Percentiles rank a stretch among this genome's conserved stretches.
These are phyloP conservation scores for Anarhynchus alexandrinus DNA, from an alignment of 2,113 vertebrate species.

Conservation along the genomic window DNA sequence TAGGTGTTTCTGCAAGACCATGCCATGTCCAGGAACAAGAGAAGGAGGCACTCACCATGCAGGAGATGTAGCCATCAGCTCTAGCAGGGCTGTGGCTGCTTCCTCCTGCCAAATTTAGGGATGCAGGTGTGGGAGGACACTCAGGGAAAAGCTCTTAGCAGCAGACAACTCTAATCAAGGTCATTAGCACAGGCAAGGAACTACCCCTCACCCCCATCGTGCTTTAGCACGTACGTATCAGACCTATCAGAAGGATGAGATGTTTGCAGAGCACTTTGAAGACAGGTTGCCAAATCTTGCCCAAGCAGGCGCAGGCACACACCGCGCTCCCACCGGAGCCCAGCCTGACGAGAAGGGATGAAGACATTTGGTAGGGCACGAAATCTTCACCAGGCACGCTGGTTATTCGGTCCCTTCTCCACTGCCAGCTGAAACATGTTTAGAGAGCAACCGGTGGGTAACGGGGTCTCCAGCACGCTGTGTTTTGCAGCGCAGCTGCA, in stretches of 20 bases:
- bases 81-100: neutral
- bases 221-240: neutral
- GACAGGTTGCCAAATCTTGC: neutral
- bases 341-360: neutral
- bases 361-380: accelerated
- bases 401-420: neutral
- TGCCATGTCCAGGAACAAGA: neutral
- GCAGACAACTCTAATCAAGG: neutral
- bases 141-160: neutral
- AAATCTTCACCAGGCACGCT: accelerated
- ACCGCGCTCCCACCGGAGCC: neutral
- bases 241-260: neutral
- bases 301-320: neutral
- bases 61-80: neutral
- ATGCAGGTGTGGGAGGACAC: neutral
- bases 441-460: neutral
- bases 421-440: neutral
- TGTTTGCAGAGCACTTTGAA: neutral
- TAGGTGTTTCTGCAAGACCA: neutral
- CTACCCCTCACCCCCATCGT: neutral
- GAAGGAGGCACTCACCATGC: neutral
- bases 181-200: neutral
- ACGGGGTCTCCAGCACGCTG: neutral
- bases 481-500: neutral
- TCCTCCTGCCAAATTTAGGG: neutral